phyloP scores from a whole-genome alignment of 2,113 vertebrate genomes.

The Paramormyrops kingsleyae region DNA sequence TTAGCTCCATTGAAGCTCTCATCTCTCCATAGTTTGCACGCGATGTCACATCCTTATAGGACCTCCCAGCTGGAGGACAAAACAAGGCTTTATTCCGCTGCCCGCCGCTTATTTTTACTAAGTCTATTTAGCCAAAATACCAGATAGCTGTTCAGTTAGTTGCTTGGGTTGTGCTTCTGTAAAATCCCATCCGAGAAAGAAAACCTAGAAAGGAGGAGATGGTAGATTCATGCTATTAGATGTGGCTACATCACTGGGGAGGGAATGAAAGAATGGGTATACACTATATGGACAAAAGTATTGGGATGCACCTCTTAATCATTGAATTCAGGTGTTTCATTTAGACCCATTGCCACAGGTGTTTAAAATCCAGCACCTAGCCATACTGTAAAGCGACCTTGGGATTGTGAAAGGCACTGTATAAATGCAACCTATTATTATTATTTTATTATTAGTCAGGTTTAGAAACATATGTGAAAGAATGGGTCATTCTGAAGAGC shows the following conservation, averaged over 20 bases:
- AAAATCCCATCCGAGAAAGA: neutral
- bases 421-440: no score
- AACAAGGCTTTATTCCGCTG: neutral
- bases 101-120: neutral
- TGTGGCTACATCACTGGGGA: no score
- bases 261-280: no score
- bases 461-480: neutral
- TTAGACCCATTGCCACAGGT: neutral
- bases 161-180: neutral
- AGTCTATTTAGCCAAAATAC: neutral
- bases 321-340: neutral
- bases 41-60: neutral
- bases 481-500: no score
- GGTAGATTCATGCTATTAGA: no score
- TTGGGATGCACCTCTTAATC: neutral
- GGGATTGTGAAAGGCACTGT: no score
- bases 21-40: neutral
- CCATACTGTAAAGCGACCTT: neutral
- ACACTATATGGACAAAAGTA: neutral
- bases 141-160: neutral
- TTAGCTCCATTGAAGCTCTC: no score
- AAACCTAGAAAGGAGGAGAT: no score
- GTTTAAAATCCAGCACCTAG: neutral
- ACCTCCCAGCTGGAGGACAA: neutral
- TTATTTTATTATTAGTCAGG: neutral